phyloP scores from a whole-genome alignment of 2,888 invertebrate genomes.

The Leptopterna dolabrata region DNA sequence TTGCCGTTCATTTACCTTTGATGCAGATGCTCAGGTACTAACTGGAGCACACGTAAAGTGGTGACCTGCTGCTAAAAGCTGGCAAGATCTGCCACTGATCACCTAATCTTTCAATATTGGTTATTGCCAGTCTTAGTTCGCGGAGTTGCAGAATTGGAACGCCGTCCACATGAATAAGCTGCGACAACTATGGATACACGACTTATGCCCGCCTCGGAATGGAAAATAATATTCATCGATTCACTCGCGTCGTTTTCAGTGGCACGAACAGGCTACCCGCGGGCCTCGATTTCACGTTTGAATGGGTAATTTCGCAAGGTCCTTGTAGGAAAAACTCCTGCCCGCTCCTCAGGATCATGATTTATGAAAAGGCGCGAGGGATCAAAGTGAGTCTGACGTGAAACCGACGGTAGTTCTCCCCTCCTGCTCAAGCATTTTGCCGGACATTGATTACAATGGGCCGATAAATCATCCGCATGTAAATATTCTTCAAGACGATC shows the following conservation, averaged over 20 bases:
- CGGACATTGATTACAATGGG: constrained; percentile 11
- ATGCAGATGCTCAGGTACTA: too few species aligned
- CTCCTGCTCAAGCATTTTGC: neutral
- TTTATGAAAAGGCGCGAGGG: neutral
- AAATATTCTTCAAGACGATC: neutral
- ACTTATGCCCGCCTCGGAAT: neutral
- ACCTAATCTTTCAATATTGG: too few species aligned
- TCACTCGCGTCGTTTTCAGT: neutral
- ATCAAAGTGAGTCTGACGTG: neutral
- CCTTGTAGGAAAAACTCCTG: neutral
- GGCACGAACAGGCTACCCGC: neutral
- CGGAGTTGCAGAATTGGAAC: too few species aligned
- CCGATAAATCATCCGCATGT: neutral
- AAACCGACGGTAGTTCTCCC: neutral
- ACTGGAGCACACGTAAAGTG: too few species aligned
- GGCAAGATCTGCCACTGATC: too few species aligned
- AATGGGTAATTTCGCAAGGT: constrained; percentile 7
- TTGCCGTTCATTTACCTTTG: too few species aligned
- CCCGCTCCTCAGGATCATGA: neutral
- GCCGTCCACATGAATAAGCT: neutral
- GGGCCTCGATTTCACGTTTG: neutral
- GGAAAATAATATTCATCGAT: neutral
- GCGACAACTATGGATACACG: neutral
- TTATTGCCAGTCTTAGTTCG: too few species aligned
- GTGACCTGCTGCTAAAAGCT: too few species aligned